phyloP scores from a whole-genome alignment of 2,797 vertebrate genomes.

The Eupleurogrammus muticus region DNA sequence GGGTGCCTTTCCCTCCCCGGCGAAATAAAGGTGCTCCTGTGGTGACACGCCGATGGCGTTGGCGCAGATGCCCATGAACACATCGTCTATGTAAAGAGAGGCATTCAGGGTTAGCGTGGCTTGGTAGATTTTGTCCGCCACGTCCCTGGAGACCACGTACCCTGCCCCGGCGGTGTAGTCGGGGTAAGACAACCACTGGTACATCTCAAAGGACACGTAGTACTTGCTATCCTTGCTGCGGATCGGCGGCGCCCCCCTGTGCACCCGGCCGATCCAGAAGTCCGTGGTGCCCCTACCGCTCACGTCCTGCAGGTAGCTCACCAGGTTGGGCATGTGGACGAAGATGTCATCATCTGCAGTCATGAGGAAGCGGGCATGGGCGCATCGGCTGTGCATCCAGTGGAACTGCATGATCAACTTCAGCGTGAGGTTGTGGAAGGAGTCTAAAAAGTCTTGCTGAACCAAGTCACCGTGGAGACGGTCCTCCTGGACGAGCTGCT shows the following conservation, averaged over 20 bases:
- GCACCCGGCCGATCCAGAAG: constrained; percentile 94
- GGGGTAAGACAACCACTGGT: constrained; percentile 93
- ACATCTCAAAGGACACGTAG: constrained; percentile 92
- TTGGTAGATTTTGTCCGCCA: constrained; percentile 89
- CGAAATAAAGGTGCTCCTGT: constrained; percentile 90
- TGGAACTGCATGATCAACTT: constrained; percentile 95
- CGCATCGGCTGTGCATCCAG: constrained; percentile 91
- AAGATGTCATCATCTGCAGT: constrained; percentile 96
- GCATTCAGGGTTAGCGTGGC: constrained; percentile 91
- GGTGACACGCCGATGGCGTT: constrained; percentile 90
- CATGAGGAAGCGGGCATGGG: constrained; percentile 94
- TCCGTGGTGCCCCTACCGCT: constrained; percentile 80
- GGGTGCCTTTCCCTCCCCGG: constrained; percentile 92
- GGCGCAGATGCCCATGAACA: constrained; percentile 97
- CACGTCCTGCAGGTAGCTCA: constrained; percentile 88
- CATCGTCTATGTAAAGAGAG: constrained; percentile 95
- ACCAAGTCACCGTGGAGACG: constrained; percentile 86
- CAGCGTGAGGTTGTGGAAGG: constrained; percentile 95
- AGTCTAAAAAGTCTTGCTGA: constrained; percentile 95
- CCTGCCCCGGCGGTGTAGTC: constrained; percentile 96
- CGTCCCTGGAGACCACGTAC: constrained; percentile 92
- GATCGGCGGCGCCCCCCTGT: constrained; percentile 89
- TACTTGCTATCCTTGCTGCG: constrained; percentile 93
- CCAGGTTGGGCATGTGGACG: constrained; percentile 94
- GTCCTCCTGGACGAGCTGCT: constrained; percentile 85